A percentile compares a stretch with the other conserved stretches of the same genome.
phyloP scores from a whole-genome alignment of 2,888 invertebrate genomes.

The Ctena decussata region DNA sequence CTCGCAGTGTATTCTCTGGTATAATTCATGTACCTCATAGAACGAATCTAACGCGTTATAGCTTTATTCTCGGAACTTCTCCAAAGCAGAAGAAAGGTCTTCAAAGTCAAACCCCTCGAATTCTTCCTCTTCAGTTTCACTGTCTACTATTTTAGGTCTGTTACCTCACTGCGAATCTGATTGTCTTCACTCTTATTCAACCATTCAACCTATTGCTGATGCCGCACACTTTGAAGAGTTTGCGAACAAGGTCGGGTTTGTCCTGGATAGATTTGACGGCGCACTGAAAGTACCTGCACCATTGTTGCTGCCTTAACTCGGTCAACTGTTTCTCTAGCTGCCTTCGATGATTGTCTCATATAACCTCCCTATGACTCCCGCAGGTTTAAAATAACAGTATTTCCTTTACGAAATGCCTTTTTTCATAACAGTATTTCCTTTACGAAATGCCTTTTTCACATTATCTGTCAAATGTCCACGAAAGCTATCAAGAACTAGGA shows the following conservation, averaged over 20 bases:
- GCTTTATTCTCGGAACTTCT: too few species aligned
- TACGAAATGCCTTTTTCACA: slow-evolving; percentile 10
- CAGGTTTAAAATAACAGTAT: slow-evolving; percentile 33
- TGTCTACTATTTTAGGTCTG: not conserved
- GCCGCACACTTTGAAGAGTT: not conserved
- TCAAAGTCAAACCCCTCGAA: not conserved
- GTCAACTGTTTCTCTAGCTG: not conserved
- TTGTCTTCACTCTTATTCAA: not conserved
- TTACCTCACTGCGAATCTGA: not conserved
- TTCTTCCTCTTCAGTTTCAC: not conserved
- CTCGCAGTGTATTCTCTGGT: too few species aligned
- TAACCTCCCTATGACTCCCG: not conserved
- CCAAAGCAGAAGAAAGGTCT: too few species aligned
- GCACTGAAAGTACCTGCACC: not conserved
- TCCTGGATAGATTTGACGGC: not conserved
- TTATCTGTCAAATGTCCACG: slow-evolving; percentile 24
- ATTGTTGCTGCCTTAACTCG: not conserved
- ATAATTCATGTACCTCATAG: too few species aligned
- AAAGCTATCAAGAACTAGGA: slow-evolving; percentile 43
- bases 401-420: slow-evolving; percentile 22
- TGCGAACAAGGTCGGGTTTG: not conserved
- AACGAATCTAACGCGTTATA: too few species aligned
- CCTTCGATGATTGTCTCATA: not conserved
- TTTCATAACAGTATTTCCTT: not conserved
- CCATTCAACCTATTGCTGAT: not conserved